Evolutionary conservation across 2,888 invertebrate genomes (phyloP).

Genomic region (Muscina levida): DNA sequence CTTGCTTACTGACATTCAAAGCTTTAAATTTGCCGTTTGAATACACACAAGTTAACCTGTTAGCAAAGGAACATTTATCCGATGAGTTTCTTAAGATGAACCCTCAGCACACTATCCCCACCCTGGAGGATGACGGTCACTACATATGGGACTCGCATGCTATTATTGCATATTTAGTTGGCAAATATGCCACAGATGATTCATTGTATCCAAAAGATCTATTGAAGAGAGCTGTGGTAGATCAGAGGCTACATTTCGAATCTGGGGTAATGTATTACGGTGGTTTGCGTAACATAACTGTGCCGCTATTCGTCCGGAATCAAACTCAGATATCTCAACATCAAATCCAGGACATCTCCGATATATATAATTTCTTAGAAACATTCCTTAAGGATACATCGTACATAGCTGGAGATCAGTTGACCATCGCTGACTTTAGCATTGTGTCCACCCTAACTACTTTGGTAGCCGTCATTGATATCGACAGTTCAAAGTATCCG

Average conservation of each 20-base stretch:
- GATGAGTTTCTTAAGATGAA: slow-evolving; percentile 73
- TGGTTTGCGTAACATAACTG: slow-evolving; percentile 71
- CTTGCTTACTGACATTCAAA: slow-evolving; percentile 71
- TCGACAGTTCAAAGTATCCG: slow-evolving; percentile 70
- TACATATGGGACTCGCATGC: slow-evolving; percentile 74
- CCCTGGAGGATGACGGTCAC: slow-evolving; percentile 72
- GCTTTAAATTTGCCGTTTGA: slow-evolving; percentile 70
- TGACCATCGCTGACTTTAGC: too few species aligned
- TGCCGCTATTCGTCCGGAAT: slow-evolving; percentile 70
- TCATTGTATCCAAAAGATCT: slow-evolving; percentile 75
- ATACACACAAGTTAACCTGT: slow-evolving; percentile 73
- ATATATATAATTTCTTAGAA: slow-evolving; percentile 70
- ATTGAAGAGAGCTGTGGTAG: too few species aligned
- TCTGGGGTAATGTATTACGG: slow-evolving; percentile 75
- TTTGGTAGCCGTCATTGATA: slow-evolving; percentile 67
- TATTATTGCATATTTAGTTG: slow-evolving; percentile 73
- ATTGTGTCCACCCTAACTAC: slow-evolving; percentile 70
- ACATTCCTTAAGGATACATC: slow-evolving; percentile 72
- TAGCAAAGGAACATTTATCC: slow-evolving; percentile 68
- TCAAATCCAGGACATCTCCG: slow-evolving; percentile 70
- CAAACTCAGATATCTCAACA: slow-evolving; percentile 67
- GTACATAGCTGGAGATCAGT: too few species aligned
- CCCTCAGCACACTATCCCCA: slow-evolving; percentile 75
- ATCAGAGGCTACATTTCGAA: slow-evolving; percentile 78
- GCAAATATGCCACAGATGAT: slow-evolving; percentile 72